Evolutionary conservation across 2,888 invertebrate genomes (phyloP), one percentile per base, ranked within the genome.

Genomic region (Eudemis profundana): DNA sequence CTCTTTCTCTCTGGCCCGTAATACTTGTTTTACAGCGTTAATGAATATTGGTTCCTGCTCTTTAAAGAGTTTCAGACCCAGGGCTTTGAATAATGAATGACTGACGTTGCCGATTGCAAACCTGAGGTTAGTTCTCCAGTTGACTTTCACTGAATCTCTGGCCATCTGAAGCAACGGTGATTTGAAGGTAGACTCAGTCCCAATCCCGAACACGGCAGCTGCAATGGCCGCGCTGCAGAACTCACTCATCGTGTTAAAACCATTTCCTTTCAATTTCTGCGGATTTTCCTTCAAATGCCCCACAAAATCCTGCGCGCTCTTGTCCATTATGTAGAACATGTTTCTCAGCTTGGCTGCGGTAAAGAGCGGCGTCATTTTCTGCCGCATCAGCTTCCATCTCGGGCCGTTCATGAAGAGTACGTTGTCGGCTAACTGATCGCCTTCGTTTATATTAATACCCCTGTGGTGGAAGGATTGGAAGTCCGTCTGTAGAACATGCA

Each of bases 171-270:
- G 75, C 53, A 85, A 90, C 36, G 82, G 86, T 1, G 78, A 90
- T 19, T 90, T 79, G 49, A 85, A 84, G 0, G 80, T 78, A 0
- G 82, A 82, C 46, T 82, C 70, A 1, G 80, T 75, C 8, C 79
- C 81, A 3, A 92, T 79, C 0, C 92, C 91, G 64, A 90, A 90
- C 1, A 89, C 84, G 1, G 86, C 77, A 0, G 83, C 84, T 0
- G 79, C 78, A 3, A 89, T 82, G 3, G 84, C 80, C 0, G 84
- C 83, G 49, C 78, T 72, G 47, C 81, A 79, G 67, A 77, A 85
- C 12, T 74, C 72, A 2, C 72, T 73, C 12, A 83, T 50, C 0
- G 76, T 74, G 1, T 80, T 72, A 27, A 73, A 76, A 0, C 78
- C 74, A 2, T 80, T 70, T 3, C 69, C 70, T 4, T 74, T 74